phyloP scores from a whole-genome alignment of 2,113 vertebrate species.

The Lepidothrix coronata region DNA sequence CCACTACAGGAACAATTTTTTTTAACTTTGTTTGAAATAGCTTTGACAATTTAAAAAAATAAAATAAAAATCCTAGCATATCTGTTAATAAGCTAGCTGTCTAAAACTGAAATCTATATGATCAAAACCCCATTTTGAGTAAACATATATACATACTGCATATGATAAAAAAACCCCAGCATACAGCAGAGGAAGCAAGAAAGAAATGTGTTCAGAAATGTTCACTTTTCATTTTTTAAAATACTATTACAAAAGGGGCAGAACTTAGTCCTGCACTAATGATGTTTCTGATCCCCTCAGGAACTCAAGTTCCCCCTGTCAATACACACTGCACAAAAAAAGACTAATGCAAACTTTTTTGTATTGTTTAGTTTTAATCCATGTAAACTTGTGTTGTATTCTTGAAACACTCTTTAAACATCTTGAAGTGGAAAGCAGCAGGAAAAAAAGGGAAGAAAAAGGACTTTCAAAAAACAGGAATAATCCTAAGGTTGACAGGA shows the following conservation, averaged over 20 bases:
- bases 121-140: constrained; percentile 53
- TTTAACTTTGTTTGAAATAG: constrained; percentile 51
- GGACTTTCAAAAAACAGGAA: constrained; percentile 70
- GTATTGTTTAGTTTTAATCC: constrained; percentile 72
- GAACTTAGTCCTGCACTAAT: constrained; percentile 55
- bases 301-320: constrained; percentile 57
- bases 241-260: constrained; percentile 53
- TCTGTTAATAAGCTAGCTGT: constrained; percentile 63
- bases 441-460: constrained; percentile 59
- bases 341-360: constrained; percentile 62
- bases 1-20: constrained; percentile 44
- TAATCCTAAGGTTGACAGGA: constrained; percentile 69
- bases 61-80: constrained; percentile 66
- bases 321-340: constrained; percentile 62
- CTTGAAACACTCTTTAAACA: constrained; percentile 65
- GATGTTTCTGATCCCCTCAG: constrained; percentile 61
- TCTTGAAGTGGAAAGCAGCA: constrained; percentile 69
- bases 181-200: constrained; percentile 55
- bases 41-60: constrained; percentile 66
- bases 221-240: constrained; percentile 30
- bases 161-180: constrained; percentile 64
- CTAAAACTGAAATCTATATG: constrained; percentile 57
- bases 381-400: constrained; percentile 68
- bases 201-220: constrained; percentile 50
- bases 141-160: constrained; percentile 60